Conservation (phyloP, 2,113 vertebrate species). For the Stegostoma tigrinum region DNA sequence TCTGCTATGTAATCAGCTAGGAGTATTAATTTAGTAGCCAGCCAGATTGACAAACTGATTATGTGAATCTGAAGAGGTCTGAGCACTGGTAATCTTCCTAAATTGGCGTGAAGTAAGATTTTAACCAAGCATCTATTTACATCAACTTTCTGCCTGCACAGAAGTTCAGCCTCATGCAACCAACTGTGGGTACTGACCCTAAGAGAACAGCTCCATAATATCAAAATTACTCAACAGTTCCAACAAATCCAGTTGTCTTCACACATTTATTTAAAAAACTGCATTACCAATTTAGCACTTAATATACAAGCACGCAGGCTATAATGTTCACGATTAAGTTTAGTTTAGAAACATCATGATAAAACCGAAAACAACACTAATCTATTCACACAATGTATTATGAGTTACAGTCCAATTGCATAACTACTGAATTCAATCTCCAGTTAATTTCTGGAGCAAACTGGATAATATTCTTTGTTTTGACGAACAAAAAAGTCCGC, state of each 20-base stretch:
- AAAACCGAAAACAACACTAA: neutral
- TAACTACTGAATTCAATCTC: neutral
- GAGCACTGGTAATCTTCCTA: neutral
- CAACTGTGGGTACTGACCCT: neutral
- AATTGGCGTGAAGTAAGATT: neutral
- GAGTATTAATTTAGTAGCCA: neutral
- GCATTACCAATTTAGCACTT: neutral
- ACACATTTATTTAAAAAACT: neutral
- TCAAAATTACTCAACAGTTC: neutral
- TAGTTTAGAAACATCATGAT: neutral
- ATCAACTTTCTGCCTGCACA: neutral
- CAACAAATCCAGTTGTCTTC: neutral
- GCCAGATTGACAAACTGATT: neutral
- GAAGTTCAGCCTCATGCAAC: neutral
- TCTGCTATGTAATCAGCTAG: neutral
- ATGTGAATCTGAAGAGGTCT: neutral
- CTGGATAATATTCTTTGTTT: neutral
- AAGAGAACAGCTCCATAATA: neutral
- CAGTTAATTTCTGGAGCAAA: neutral
- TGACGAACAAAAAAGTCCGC: neutral
- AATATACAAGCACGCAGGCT: neutral
- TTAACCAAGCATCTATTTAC: neutral
- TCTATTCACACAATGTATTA: neutral
- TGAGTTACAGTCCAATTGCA: too few species aligned
- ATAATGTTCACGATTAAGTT: neutral